A percentile compares a stretch with the other conserved stretches of the same genome.
phyloP scores from a whole-genome alignment of 1,140 invertebrate species.

The Drosophila pseudoobscura region DNA sequence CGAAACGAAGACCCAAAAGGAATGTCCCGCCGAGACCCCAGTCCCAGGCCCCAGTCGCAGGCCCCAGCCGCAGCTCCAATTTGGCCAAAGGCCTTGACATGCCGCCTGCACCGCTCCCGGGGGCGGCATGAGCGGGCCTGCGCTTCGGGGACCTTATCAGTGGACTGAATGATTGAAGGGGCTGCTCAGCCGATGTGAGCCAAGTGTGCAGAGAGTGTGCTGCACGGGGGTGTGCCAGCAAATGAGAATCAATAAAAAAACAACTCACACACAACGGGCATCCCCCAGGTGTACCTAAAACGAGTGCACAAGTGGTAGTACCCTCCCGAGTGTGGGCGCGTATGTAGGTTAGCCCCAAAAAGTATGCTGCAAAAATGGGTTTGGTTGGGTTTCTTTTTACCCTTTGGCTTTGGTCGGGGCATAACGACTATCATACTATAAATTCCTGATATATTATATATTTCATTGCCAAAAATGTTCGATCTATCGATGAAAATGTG shows the following conservation, averaged over 20 bases:
- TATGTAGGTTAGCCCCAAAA: slow-evolving; percentile 1
- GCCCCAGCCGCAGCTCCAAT: not conserved
- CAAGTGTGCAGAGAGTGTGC: slow-evolving; percentile 14
- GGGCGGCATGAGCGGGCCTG: no score
- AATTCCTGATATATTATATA: no score
- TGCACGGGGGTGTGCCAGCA: not conserved
- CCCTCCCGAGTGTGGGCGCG: not conserved
- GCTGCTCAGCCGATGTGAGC: slow-evolving; percentile 5
- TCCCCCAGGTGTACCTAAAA: no score
- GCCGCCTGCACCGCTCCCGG: slow-evolving; percentile 1
- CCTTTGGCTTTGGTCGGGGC: no score
- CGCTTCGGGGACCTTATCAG: slow-evolving; percentile 22
- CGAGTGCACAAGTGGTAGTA: not conserved
- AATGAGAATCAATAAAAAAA: slow-evolving; percentile 24
- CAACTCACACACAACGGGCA: not conserved
- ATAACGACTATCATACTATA: no score
- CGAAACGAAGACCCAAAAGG: slow-evolving; percentile 13
- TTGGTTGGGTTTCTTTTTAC: not conserved
- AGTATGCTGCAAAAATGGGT: slow-evolving; percentile 23
- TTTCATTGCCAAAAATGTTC: no score
- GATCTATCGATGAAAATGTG: no score
- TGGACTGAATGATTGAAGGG: slow-evolving; percentile 40
- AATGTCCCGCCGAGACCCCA: slow-evolving; percentile 1
- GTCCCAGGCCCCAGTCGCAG: slow-evolving; percentile 10
- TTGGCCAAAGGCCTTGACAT: slow-evolving; percentile 37